Evolutionary conservation across 2,113 vertebrate species (phyloP), one percentile per base, ranked within the genome.

Genomic region (Ictalurus furcatus): DNA sequence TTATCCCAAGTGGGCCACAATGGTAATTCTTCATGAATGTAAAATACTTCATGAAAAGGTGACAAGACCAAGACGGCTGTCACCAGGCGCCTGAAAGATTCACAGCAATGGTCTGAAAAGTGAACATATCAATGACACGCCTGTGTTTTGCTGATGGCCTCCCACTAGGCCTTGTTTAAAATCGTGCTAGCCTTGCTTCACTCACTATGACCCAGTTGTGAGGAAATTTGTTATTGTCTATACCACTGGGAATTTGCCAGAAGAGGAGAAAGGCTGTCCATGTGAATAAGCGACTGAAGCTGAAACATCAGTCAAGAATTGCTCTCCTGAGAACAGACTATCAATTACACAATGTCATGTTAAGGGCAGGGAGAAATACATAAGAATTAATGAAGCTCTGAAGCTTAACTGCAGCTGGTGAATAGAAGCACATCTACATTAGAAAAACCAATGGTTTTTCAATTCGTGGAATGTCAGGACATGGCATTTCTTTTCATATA

Each of bases 131-230:
- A 65, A 17, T 59, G 28, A 67, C 30, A 87, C 58, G 87, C 21
- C 44, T 34, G 86, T 74, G 82, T 89, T 87, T 84, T 63, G 83
- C 87, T 74, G 73, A 84, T 58, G 85, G 74, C 83, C 84, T 90
- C 89, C 85, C 88, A 89, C 81, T 63, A 82, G 81, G 87, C 89
- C 78, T 71, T 90, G 89, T 84, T 90, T 84, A 83, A 76, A 69
- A 74, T 16, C 56, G 65, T 83, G 85, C 86, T 84, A 30, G 88
- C 88, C 86, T 89, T 85, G 61, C 86, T 86, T 74, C 91, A 86
- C 88, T 80, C 91, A 86, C 40, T 40, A 48, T 88, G 89, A 92
- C 88, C 86, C 69, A 84, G 76, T 82, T 89, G 54, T 71, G 71
- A 89, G 84, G 89, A 89, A 89, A 74, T 85, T 63, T 89, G 84